Evolutionary conservation across 2,797 vertebrate genomes (phyloP).

Genomic region (Enteromius fasciolatus): DNA sequence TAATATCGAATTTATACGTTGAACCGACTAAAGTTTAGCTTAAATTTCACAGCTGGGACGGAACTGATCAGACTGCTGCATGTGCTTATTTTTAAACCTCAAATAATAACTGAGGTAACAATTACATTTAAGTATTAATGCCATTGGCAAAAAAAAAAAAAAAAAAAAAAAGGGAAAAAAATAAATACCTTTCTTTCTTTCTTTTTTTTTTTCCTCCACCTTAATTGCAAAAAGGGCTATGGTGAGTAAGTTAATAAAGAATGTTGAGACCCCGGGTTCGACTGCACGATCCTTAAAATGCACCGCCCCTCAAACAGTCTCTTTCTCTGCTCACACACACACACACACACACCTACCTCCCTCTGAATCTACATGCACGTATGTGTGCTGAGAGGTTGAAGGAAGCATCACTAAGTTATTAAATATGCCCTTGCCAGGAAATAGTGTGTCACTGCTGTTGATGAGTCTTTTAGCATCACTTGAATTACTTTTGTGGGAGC

Average conservation of each 20-base stretch:
- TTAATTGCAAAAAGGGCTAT: conserved; percentile 33
- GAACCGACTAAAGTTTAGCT: not conserved
- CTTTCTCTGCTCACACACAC: not conserved
- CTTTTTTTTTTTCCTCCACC: not conserved
- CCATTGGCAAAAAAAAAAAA: not conserved
- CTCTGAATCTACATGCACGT: conserved; percentile 17
- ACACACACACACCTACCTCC: not conserved
- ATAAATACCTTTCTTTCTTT: not conserved
- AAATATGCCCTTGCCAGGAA: conserved; percentile 16
- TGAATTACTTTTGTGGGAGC: not conserved
- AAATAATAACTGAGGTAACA: not conserved
- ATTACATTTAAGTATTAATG: not conserved
- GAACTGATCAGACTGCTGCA: not conserved
- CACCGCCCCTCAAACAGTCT: conserved; percentile 38
- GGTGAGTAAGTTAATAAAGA: conserved; percentile 57
- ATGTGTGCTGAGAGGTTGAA: not conserved
- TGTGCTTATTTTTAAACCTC: not conserved
- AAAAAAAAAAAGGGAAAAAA: not conserved
- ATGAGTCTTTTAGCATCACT: conserved; percentile 10
- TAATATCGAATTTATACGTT: not conserved
- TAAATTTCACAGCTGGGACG: not conserved
- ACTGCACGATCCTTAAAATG: conserved; percentile 65
- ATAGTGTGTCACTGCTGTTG: not conserved
- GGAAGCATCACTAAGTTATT: conserved; percentile 18
- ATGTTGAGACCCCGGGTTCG: conserved; percentile 65